Percentiles rank a stretch among this genome's conserved stretches.
These are phyloP conservation scores for Thymelicus acteon DNA, from an alignment of 2,888 invertebrate species.

Conservation along the genomic window DNA sequence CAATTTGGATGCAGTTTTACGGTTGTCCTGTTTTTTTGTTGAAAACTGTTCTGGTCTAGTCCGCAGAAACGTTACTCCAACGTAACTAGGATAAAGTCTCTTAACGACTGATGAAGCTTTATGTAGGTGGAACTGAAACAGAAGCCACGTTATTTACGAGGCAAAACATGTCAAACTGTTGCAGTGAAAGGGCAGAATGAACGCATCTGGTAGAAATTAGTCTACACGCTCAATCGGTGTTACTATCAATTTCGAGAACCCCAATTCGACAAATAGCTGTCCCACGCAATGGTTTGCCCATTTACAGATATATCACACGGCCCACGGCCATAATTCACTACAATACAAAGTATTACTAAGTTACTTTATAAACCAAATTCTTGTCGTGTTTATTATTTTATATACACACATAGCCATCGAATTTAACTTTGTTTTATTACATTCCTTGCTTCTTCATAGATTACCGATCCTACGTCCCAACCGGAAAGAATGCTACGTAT, in stretches of 20 bases:
- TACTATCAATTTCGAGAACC: conserved; percentile 29
- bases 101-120: too few species aligned
- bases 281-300: conserved; percentile 21
- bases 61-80: too few species aligned
- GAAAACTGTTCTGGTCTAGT: too few species aligned
- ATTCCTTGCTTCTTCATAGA: too few species aligned
- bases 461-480: too few species aligned
- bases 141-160: neutral
- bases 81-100: too few species aligned
- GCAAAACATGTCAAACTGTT: conserved; percentile 7
- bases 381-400: too few species aligned
- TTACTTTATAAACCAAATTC: neutral
- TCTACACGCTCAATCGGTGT: conserved; percentile 27
- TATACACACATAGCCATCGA: too few species aligned
- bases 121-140: neutral
- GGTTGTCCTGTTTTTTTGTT: too few species aligned
- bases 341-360: neutral
- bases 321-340: neutral
- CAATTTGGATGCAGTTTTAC: too few species aligned
- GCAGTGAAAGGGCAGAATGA: conserved; percentile 23
- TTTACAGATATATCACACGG: conserved; percentile 17
- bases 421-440: too few species aligned
- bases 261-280: conserved; percentile 20
- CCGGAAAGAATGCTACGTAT: too few species aligned
- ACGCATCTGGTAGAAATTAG: conserved; percentile 29